Evolutionary conservation across 2,797 vertebrate genomes (phyloP).

Genomic region (Acrocephalus scirpaceus): DNA sequence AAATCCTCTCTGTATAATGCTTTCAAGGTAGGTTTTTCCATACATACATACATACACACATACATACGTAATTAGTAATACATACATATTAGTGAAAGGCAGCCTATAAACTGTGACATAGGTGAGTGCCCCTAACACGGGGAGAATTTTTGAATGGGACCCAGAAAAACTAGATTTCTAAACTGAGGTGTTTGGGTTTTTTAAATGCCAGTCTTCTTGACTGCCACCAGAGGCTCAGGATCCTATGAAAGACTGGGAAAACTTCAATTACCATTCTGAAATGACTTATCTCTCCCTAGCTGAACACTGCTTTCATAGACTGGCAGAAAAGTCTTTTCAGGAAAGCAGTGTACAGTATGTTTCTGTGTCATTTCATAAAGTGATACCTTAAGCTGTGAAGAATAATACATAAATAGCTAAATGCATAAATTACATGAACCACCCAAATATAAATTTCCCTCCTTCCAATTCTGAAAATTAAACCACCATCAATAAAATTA

Average conservation of each 20-base stretch:
- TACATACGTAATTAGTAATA: not conserved
- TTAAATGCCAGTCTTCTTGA: not conserved
- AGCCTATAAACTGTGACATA: constrained; percentile 26
- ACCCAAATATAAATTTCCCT: not conserved
- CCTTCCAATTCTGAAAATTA: not conserved
- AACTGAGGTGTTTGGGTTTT: not conserved
- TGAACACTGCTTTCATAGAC: not conserved
- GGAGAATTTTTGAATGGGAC: constrained; percentile 31
- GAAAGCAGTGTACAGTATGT: not conserved
- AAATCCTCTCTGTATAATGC: not conserved
- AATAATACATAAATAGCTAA: not conserved
- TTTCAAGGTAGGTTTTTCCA: not conserved
- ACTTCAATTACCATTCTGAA: not conserved
- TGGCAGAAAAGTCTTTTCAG: not conserved
- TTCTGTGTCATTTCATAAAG: not conserved
- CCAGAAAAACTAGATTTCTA: constrained; percentile 54
- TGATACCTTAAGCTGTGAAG: not conserved
- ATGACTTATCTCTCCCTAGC: not conserved
- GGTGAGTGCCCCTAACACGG: not conserved
- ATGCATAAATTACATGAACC: not conserved
- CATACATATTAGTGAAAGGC: not conserved
- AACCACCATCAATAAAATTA: not conserved
- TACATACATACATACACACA: not conserved
- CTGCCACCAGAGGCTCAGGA: not conserved
- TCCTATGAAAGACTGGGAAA: not conserved